A percentile compares a stretch with the other conserved stretches of the same genome.
These are phyloP conservation scores for Agonopterix subpropinquella DNA, from an alignment of 2,888 invertebrate genomes.

Conservation along the genomic window DNA sequence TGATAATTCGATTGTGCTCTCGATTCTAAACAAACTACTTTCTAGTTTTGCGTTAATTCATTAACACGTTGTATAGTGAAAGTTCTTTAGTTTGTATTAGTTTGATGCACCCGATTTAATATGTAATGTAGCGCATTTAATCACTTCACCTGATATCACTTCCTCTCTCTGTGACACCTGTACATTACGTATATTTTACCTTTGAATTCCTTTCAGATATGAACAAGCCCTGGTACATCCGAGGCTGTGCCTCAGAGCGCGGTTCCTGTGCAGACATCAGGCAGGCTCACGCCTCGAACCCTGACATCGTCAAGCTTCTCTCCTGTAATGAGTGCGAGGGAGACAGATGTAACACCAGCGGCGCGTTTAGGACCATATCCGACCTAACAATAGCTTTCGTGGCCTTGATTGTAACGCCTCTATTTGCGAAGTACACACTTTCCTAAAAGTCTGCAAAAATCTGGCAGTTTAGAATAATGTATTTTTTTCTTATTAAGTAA, in stretches of 20 bases:
- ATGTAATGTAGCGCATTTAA: too few relatives aligned
- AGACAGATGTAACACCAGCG: constrained; percentile 40
- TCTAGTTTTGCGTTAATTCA: too few relatives aligned
- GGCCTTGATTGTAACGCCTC: constrained; percentile 37
- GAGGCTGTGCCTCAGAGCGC: constrained; percentile 52
- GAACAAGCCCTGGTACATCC: constrained; percentile 37
- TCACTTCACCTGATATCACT: too few relatives aligned
- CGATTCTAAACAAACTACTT: too few relatives aligned
- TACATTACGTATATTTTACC: background rate
- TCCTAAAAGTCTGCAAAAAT: constrained; percentile 18
- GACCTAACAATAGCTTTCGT: constrained; percentile 33
- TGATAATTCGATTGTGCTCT: too few relatives aligned
- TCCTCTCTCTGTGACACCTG: too few relatives aligned
- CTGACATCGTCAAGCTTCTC: constrained; percentile 29
- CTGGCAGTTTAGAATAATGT: too few relatives aligned
- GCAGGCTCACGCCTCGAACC: constrained; percentile 25
- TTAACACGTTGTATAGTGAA: too few relatives aligned
- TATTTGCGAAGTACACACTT: constrained; percentile 41
- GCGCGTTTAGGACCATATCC: constrained; percentile 31
- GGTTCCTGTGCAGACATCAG: constrained; percentile 48
- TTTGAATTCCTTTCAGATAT: constrained; percentile 32
- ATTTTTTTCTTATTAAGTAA: too few relatives aligned
- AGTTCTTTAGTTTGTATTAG: too few relatives aligned
- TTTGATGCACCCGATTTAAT: too few relatives aligned
- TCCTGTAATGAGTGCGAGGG: constrained; percentile 49